A percentile compares a stretch with the other conserved stretches of the same genome.
These are phyloP conservation scores for Drosophila insularis DNA, from an alignment of 1,140 invertebrate species.

Conservation along the genomic window DNA sequence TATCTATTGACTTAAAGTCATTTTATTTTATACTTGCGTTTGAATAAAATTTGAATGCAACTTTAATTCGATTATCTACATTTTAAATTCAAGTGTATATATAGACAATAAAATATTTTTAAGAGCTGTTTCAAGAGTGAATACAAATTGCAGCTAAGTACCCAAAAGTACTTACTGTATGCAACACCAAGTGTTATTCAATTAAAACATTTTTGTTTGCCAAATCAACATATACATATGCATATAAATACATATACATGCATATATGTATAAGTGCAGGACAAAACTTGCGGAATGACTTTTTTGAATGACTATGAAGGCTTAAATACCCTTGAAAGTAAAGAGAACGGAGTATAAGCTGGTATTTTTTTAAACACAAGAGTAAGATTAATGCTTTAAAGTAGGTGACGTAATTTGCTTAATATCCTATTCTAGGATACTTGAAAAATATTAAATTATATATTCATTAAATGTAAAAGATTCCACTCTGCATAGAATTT, in stretches of 20 bases:
- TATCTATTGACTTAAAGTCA: too few relatives aligned
- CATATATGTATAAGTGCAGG: constrained; percentile 21
- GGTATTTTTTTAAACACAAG: too few relatives aligned
- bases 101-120: constrained; percentile 1
- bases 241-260: constrained; percentile 5
- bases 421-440: too few relatives aligned
- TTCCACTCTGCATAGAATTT: not conserved
- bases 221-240: constrained; percentile 67
- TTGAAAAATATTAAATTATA: too few relatives aligned
- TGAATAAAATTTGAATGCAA: not conserved
- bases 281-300: constrained; percentile 60
- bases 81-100: constrained; percentile 1
- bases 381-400: too few relatives aligned
- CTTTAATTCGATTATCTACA: not conserved
- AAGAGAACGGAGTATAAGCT: not conserved
- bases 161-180: constrained; percentile 10
- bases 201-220: constrained; percentile 76
- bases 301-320: constrained; percentile 49
- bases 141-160: constrained; percentile 6
- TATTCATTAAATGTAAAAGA: too few relatives aligned
- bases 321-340: not conserved
- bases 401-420: too few relatives aligned
- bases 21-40: not conserved
- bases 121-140: not conserved
- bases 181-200: constrained; percentile 56